Conservation (phyloP, 2,113 vertebrate species). For the Burhinus bistriatus region DNA sequence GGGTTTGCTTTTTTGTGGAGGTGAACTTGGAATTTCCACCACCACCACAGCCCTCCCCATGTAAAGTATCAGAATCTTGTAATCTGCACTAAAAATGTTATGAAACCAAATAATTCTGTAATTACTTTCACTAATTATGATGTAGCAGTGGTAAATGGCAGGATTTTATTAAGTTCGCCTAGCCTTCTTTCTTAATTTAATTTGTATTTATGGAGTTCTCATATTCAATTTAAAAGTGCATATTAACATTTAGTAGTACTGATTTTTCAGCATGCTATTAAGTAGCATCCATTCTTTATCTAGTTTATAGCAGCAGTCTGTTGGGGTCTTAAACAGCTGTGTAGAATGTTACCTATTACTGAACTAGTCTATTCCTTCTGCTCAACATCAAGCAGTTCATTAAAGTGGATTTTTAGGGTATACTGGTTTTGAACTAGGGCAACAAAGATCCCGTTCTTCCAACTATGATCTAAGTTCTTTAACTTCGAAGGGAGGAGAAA, state of each 20-base stretch:
- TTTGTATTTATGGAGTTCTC: neutral
- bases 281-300: neutral
- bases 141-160: neutral
- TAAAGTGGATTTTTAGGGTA: neutral
- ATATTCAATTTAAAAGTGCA: neutral
- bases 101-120: neutral
- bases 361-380: neutral
- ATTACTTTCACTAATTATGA: neutral
- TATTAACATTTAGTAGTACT: neutral
- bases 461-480: neutral
- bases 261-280: neutral
- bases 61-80: neutral
- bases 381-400: neutral
- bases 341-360: neutral
- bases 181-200: neutral
- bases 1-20: neutral
- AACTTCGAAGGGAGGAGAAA: neutral
- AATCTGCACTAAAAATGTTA: neutral
- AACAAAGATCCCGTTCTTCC: neutral
- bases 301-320: neutral
- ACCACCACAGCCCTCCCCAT: fast-evolving
- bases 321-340: neutral
- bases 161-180: neutral
- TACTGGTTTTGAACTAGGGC: neutral
- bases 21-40: neutral